Evolutionary conservation across 2,888 invertebrate genomes (phyloP), one percentile per base, ranked within the genome.

Genomic region (Coelinius sp.): DNA sequence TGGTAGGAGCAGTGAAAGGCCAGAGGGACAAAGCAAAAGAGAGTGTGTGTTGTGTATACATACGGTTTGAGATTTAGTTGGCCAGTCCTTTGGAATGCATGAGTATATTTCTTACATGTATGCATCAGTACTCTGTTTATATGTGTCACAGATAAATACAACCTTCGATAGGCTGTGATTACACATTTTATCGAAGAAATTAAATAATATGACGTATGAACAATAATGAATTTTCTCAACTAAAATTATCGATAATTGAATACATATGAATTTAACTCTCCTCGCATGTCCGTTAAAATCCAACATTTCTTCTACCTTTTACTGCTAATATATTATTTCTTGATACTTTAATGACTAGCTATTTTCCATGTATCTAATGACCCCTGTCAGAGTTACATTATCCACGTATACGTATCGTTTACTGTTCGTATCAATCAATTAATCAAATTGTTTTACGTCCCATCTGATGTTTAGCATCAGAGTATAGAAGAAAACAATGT

Each of bases 61-160:
- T 56, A 70, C 66, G 63, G 67, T 59, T 27, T 59, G 67, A 49
- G 81, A 79, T 83, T 84, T 80, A 79, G 83, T 84, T 84, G 83
- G 83, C 81, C 80, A 83, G 81, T 83, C 83, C 81, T 81, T 49
- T 81, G 84, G 84, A 84, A 84, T 84, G 84, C 82, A 79, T 79
- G 80, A 77, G 78, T 79, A 78, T 76, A 5, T 20, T 53, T 27
- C 59, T 59, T 31, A 27, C 53, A 20, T 56, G 41, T 24, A 49
- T 49, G n/a, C n/a, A n/a, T 14, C 38, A 22, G 22, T 14, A 53
- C 52, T 66, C 31, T 66, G 22, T 52, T 52, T 35, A 14, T 67
- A 69, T 65, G 20, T 70, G 53, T 41, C 59, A 62, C 56, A 41
- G 56, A 41, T 41, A 22, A 56, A 38, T 67, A 56, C 25, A 25